Evolutionary conservation across 2,888 invertebrate species (phyloP).

Genomic region (Synanthedon myopaeformis): DNA sequence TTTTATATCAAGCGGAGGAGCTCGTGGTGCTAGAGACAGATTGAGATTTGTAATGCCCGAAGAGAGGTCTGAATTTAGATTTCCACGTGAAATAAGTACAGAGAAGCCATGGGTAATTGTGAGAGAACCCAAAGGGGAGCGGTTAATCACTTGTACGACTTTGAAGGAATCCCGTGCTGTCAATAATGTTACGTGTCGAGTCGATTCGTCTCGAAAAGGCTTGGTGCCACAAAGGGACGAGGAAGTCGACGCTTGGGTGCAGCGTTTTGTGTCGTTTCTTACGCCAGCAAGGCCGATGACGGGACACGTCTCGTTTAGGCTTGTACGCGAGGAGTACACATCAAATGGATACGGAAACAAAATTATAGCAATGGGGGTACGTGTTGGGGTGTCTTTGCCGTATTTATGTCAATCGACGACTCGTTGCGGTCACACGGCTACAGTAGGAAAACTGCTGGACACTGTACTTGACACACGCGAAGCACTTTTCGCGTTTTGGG

Average conservation of each 20-base stretch:
- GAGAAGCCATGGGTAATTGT: conserved; percentile 84
- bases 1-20: conserved; percentile 81
- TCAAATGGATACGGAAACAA: conserved; percentile 47
- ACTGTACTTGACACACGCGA: conserved; percentile 82
- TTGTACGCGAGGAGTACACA: conserved; percentile 73
- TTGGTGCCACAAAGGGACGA: conserved; percentile 76
- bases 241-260: conserved; percentile 79
- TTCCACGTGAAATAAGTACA: conserved; percentile 78
- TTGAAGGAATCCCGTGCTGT: conserved; percentile 82
- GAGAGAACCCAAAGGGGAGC: conserved; percentile 80
- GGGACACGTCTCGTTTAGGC: conserved; percentile 83
- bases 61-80: conserved; percentile 73
- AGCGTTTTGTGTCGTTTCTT: conserved; percentile 76
- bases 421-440: conserved; percentile 73
- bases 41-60: conserved; percentile 78
- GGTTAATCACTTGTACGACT: conserved; percentile 85
- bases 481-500: conserved; percentile 86
- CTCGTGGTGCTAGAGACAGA: conserved; percentile 79
- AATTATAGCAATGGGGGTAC: conserved; percentile 70
- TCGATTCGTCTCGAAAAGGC: conserved; percentile 75
- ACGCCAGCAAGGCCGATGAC: conserved; percentile 76
- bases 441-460: conserved; percentile 73
- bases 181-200: conserved; percentile 83
- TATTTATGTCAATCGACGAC: conserved; percentile 82
- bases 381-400: conserved; percentile 83